Base-by-base conservation (phyloP, 2,888 invertebrate species). In the Stenodera caucasica region DNA sequence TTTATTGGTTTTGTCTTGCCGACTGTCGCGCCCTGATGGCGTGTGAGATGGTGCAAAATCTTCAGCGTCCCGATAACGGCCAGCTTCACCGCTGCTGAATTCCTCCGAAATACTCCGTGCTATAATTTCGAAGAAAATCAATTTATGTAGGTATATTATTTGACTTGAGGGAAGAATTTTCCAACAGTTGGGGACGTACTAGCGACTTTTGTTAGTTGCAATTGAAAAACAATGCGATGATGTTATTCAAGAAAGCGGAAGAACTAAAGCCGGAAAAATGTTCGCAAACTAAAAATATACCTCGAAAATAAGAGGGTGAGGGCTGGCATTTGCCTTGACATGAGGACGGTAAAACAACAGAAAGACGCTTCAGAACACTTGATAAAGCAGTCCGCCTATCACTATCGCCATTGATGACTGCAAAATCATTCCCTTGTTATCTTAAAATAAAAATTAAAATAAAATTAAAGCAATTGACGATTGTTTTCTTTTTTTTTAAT, bases 81-180 rank as follows among this genome's bases (percentile, higher is more conserved):
- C 82, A 82, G 93, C 94, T 81, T 75, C 75, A 72, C 91, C 92
- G 82, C 94, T 95, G 81, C 95, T 95, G 84, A 96, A 96, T 82
- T 98, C 97, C 83, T 98, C 97, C 78, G 96, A 96, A 82, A 96
- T 94, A 85, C 95, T 96, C 80, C 95, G 90, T 76, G 95, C 95
- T 95, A 86, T 58, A 81, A 81, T 5, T 7, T 68, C 66, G 58
- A 61, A 56, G 50, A 53, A 53, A 35, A 56, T 14, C 50, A 33
- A 49, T 45, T 57, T 54, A 5, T 5, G 3, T 26, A 5, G 26
- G 26, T 26, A 26, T 26, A 26, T 26, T 5, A 26, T 26, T n/a
- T n/a, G n/a, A n/a, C n/a, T n/a, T n/a, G n/a, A n/a, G 26, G 26
- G 26, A 26, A 26, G 7, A 26, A 26, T 5, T 26, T 26, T 26